Evolutionary conservation across 2,113 vertebrate genomes (phyloP), one percentile per base, ranked within the genome.

Genomic region (Engraulis encrasicolus): DNA sequence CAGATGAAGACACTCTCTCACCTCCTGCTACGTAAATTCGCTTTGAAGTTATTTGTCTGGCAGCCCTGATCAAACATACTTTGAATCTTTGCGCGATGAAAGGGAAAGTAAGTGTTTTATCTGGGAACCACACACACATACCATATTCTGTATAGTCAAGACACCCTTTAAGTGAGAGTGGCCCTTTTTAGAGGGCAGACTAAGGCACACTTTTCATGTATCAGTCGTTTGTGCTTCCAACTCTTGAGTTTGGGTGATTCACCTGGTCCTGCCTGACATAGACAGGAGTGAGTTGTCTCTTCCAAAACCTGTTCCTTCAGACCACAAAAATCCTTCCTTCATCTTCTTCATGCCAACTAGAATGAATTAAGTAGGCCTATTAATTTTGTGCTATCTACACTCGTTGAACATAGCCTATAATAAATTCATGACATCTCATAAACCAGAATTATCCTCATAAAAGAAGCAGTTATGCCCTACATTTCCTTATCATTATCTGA

Each of bases 81-180:
- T 66, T 66, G 58, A 66, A 66, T 66, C 58, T 66, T 66, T 66
- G 58, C 31, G 31, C 58, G 58, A 66, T 66, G 23, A 66, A 66
- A 66, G 58, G 23, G 58, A 66, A 11, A 66, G 58, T 66, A 66
- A 31, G 23, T 31, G 58, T 66, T 66, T 66, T 66, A 66, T 66
- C 58, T 27, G 7, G 58, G 23, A 31, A 27, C 58, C 23, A 66
- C 58, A 31, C 23, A 12, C 58, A 66, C 31, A 27, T n/a, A 66
- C 58, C 23, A n/a, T 66, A 27, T 81, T 83, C 87, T 87, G 6
- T n/a, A n/a, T n/a, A n/a, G n/a, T n/a, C 6, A n/a, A 66, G 58
- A n/a, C 23, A 66, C 58, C n/a, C 9, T 19, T 27, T 66, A 61
- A 61, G 20, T 61, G 58, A 66, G 23, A 66, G 58, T 6, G 9